These are phyloP conservation scores for Tangara arthus DNA, from an alignment of 2,797 vertebrate genomes.

Conservation along the genomic window DNA sequence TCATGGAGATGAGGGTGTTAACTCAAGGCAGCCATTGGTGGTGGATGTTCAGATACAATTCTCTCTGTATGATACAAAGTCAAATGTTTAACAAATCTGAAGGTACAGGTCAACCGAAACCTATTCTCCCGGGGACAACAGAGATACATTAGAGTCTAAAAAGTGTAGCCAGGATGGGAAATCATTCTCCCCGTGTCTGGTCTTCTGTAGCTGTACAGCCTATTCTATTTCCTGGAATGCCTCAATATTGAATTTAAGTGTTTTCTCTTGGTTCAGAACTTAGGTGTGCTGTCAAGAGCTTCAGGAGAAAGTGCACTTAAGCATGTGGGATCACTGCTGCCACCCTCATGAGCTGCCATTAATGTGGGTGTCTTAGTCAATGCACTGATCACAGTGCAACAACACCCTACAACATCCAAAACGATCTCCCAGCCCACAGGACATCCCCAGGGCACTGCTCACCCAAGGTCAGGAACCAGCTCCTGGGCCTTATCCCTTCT, in stretches of 20 bases:
- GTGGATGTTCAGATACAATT: rapidly evolving
- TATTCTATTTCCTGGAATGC: neutral
- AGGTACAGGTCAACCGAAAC: neutral
- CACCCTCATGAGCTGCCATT: rapidly evolving
- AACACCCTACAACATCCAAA: rapidly evolving
- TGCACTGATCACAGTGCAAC: neutral
- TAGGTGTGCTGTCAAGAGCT: neutral
- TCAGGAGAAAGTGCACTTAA: neutral
- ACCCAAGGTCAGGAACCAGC: neutral
- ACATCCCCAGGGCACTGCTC: rapidly evolving
- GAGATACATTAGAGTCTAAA: neutral
- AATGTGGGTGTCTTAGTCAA: rapidly evolving
- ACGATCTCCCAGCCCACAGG: rapidly evolving
- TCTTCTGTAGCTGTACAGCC: neutral
- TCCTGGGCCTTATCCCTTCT: neutral
- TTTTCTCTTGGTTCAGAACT: neutral
- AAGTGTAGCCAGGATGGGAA: neutral
- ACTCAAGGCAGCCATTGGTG: too few species aligned
- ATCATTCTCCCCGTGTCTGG: neutral
- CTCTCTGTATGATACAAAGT: neutral
- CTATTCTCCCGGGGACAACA: neutral
- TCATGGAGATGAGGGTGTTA: rapidly evolving
- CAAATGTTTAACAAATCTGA: neutral
- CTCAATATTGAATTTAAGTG: neutral
- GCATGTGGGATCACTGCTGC: rapidly evolving